phyloP scores from a whole-genome alignment of 2,797 vertebrate species.

The Cyprinodon diabolis region DNA sequence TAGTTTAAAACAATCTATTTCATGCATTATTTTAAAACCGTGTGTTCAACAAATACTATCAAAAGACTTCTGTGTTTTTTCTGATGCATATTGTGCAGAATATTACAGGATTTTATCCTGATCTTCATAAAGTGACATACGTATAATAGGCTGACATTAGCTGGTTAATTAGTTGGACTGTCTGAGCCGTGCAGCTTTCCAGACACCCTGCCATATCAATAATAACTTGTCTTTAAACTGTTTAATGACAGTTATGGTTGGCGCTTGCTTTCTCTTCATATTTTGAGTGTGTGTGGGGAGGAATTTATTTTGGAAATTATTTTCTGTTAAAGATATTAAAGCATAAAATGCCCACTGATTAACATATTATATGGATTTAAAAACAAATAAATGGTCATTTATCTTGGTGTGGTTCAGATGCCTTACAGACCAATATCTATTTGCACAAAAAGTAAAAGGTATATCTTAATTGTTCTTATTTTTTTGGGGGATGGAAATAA shows the following conservation, averaged over 20 bases:
- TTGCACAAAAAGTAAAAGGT: no score
- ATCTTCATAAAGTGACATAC: neutral
- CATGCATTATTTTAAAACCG: neutral
- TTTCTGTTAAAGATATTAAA: neutral
- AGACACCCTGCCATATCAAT: no score
- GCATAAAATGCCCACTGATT: neutral
- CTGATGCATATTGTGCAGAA: neutral
- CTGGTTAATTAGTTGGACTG: neutral
- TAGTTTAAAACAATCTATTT: neutral
- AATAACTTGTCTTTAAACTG: no score
- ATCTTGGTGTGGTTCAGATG: neutral
- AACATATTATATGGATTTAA: neutral
- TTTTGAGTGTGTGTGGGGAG: neutral
- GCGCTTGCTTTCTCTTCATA: no score
- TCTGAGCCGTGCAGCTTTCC: no score
- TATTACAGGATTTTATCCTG: neutral
- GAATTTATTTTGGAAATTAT: neutral
- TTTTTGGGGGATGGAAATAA: neutral
- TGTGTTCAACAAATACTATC: no score
- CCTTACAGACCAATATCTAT: neutral
- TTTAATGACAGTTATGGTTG: no score
- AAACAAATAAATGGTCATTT: neutral
- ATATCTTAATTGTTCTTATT: no score
- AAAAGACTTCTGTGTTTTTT: neutral
- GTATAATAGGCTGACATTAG: neutral